phyloP scores from a whole-genome alignment of 2,888 invertebrate species.

The Lysandra coridon region DNA sequence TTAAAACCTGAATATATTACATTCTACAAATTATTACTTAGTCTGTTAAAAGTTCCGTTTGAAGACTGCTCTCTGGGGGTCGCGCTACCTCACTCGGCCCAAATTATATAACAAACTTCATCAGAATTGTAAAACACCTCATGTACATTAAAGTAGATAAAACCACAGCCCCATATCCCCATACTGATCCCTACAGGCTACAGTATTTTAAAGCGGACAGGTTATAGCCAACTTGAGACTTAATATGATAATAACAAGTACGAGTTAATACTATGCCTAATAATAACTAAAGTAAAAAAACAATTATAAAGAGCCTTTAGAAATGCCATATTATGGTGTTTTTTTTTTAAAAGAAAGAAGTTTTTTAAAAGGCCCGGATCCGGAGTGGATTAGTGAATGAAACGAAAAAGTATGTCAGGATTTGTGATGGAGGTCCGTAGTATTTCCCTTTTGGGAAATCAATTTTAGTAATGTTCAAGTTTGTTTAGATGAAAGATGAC shows the following conservation, averaged over 20 bases:
- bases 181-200: background rate
- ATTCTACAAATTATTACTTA: slow-evolving; percentile 11
- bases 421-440: slow-evolving; percentile 1
- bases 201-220: background rate
- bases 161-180: slow-evolving; percentile 1
- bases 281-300: background rate
- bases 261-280: background rate
- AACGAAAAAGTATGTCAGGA: slow-evolving; percentile 14
- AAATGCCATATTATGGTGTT: background rate
- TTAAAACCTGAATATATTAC: background rate
- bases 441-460: slow-evolving; percentile 13
- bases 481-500: slow-evolving; percentile 3
- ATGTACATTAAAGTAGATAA: slow-evolving; percentile 6
- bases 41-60: slow-evolving; percentile 18
- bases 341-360: background rate
- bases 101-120: slow-evolving; percentile 21
- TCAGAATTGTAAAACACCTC: slow-evolving; percentile 13
- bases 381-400: slow-evolving; percentile 1
- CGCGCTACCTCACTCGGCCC: background rate
- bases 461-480: background rate
- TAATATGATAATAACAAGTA: background rate
- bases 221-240: background rate
- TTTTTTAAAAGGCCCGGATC: background rate
- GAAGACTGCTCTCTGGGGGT: slow-evolving; percentile 8
- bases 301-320: background rate